Evolutionary conservation across 2,113 vertebrate genomes (phyloP).

Genomic region (Romanogobio albipinnatus): DNA sequence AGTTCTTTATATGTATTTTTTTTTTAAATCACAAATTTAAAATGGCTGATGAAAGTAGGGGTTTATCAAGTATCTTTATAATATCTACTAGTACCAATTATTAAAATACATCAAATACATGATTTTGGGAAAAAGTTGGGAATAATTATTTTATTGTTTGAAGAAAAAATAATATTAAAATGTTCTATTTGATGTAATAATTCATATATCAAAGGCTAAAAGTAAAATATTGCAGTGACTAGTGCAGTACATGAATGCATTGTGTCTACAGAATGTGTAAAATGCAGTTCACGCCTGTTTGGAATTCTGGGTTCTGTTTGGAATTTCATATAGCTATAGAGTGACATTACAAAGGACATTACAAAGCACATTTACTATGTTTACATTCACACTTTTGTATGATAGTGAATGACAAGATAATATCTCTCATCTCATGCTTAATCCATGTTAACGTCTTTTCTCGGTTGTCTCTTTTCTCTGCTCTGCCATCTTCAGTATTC

Average conservation of each 20-base stretch:
- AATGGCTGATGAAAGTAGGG: too few relatives aligned
- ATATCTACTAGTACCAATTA: too few relatives aligned
- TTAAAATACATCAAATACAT: too few relatives aligned
- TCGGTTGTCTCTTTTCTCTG: background rate
- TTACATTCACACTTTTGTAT: background rate
- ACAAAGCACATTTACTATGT: background rate
- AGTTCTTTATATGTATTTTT: too few relatives aligned
- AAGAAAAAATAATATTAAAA: too few relatives aligned
- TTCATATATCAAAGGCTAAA: too few relatives aligned
- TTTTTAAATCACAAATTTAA: too few relatives aligned
- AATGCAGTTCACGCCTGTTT: background rate
- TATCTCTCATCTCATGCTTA: background rate
- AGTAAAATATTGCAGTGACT: background rate
- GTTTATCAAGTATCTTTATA: too few relatives aligned
- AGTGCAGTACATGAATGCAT: background rate
- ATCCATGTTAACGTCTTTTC: background rate
- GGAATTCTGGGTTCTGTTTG: too few relatives aligned
- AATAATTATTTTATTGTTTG: too few relatives aligned
- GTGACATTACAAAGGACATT: background rate
- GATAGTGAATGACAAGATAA: background rate
- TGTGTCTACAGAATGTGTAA: background rate
- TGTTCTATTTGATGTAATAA: too few relatives aligned
- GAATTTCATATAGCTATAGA: background rate
- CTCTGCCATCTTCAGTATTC: constrained; percentile 82
- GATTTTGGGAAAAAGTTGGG: too few relatives aligned